These are phyloP conservation scores for Cosmorhoe ocellata DNA, from an alignment of 2,888 invertebrate species.

Conservation along the genomic window DNA sequence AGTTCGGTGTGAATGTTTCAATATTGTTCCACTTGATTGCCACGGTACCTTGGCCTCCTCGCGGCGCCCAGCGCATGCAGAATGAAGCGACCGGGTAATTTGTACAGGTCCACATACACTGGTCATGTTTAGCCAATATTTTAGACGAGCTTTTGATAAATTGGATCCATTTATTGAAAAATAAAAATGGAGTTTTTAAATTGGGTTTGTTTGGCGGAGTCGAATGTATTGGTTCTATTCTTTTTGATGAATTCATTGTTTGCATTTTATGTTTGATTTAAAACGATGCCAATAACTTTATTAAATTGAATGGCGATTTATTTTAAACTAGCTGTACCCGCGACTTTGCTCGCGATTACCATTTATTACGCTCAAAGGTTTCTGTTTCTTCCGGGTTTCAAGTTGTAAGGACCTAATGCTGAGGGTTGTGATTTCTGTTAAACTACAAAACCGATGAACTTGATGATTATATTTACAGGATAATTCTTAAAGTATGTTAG, in stretches of 20 bases:
- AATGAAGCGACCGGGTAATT: background rate
- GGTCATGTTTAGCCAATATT: constrained; percentile 1
- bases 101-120: background rate
- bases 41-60: constrained; percentile 8
- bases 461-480: no score
- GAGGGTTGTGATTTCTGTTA: no score
- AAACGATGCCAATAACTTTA: no score
- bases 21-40: constrained; percentile 15
- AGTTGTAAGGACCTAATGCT: no score
- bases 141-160: background rate
- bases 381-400: no score
- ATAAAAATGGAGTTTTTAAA: background rate
- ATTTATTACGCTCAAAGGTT: no score
- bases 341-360: no score
- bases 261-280: no score
- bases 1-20: constrained; percentile 14
- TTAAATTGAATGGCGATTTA: no score
- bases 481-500: no score
- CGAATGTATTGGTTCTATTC: background rate
- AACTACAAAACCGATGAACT: no score
- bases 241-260: background rate
- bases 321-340: no score
- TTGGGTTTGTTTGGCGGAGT: background rate
- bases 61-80: background rate
- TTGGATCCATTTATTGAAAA: background rate